phyloP scores from a whole-genome alignment of 2,113 vertebrate genomes.

The Heptranchias perlo region DNA sequence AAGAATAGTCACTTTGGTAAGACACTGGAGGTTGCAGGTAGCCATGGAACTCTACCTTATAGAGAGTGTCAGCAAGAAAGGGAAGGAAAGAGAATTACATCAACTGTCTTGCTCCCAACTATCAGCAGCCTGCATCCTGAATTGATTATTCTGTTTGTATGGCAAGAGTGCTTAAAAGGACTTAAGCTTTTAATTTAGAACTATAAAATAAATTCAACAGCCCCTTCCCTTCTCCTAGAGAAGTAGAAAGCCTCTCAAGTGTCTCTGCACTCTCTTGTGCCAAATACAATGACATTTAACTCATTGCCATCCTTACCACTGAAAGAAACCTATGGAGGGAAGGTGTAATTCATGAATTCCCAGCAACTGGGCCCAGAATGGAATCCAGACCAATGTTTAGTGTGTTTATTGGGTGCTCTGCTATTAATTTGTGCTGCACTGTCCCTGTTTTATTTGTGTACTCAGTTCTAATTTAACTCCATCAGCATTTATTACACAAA shows the following conservation, averaged over 20 bases:
- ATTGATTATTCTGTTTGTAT: not conserved
- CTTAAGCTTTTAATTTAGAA: not conserved
- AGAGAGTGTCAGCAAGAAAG: not conserved
- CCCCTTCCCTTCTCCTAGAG: not conserved
- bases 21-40: not conserved
- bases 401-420: not conserved
- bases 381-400: not conserved
- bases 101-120: not conserved
- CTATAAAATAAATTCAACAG: not conserved
- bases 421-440: not conserved
- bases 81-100: not conserved
- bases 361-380: not conserved
- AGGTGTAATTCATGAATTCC: not conserved
- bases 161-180: not conserved
- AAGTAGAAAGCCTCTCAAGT: not conserved
- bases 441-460: not conserved
- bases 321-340: not conserved
- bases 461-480: not conserved
- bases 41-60: not conserved
- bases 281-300: not conserved
- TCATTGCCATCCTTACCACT: not conserved
- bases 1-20: not conserved
- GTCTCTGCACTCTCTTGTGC: not conserved
- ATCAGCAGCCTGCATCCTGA: not conserved
- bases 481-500: not conserved